Percentiles rank a stretch among this genome's conserved stretches.
These are phyloP conservation scores for Phoeniculus purpureus DNA, from an alignment of 2,797 vertebrate species.

Conservation along the genomic window DNA sequence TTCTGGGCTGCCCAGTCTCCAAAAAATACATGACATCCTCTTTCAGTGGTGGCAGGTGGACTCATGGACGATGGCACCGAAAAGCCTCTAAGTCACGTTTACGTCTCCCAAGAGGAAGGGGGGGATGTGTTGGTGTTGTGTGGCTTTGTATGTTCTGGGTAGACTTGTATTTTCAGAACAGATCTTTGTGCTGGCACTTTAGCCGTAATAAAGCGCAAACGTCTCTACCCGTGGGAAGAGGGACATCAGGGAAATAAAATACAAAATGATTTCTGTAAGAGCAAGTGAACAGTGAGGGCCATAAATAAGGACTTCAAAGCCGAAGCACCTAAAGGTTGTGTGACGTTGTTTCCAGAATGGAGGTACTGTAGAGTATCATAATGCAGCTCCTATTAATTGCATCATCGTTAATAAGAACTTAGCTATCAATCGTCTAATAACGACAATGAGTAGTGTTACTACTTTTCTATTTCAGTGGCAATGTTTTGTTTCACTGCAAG, in stretches of 20 bases:
- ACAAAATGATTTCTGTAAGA: background rate
- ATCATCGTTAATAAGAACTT: too few relatives aligned
- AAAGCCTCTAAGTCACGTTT: constrained; percentile 58
- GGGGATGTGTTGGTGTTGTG: constrained; percentile 11
- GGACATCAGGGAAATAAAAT: background rate
- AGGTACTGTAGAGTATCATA: background rate
- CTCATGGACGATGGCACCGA: constrained; percentile 48
- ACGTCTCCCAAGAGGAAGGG: constrained; percentile 50
- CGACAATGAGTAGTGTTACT: background rate
- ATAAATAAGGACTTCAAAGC: background rate
- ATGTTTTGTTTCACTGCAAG: background rate
- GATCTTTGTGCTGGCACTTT: background rate
- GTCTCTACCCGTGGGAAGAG: background rate
- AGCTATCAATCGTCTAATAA: too few relatives aligned
- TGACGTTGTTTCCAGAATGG: background rate
- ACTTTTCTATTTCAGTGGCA: background rate
- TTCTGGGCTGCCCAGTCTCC: constrained; percentile 30
- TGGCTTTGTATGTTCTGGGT: too few relatives aligned
- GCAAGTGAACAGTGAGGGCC: background rate
- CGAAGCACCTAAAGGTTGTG: background rate
- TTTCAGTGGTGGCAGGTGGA: constrained; percentile 5
- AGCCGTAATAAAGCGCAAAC: background rate
- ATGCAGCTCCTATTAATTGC: too few relatives aligned
- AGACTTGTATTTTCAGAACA: too few relatives aligned
- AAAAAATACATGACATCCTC: constrained; percentile 20